A percentile compares a stretch with the other conserved stretches of the same genome.
phyloP scores from a whole-genome alignment of 2,113 vertebrate genomes.

The Sapayoa aenigma region DNA sequence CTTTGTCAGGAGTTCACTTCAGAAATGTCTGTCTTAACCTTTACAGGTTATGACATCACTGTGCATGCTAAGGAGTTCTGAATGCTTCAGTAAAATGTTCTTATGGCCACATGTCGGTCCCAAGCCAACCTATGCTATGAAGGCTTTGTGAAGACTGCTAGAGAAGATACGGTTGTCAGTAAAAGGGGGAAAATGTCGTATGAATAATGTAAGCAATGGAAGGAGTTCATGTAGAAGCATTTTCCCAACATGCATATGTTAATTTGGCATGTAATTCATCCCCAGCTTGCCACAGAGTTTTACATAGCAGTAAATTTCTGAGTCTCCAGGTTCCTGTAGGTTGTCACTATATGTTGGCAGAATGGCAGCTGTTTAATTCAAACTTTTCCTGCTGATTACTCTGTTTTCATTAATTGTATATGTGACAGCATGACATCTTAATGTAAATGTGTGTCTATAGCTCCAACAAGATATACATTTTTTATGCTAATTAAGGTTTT shows the following conservation, averaged over 20 bases:
- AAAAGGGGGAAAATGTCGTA: neutral
- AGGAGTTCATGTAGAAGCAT: neutral
- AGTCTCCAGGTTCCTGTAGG: neutral
- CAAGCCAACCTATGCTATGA: neutral
- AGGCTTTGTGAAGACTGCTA: neutral
- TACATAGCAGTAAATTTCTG: neutral
- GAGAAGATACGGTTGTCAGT: neutral
- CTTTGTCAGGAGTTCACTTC: neutral
- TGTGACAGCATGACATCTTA: neutral
- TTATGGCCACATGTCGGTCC: neutral
- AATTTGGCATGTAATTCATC: neutral
- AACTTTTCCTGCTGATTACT: neutral
- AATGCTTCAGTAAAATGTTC: neutral
- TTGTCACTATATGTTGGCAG: neutral
- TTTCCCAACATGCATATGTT: neutral
- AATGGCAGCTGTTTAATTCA: constrained; percentile 12
- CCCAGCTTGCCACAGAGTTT: neutral
- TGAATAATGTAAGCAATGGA: neutral
- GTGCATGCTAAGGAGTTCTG: neutral
- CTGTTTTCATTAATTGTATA: neutral
- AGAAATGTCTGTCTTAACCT: neutral
- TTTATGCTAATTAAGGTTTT: neutral
- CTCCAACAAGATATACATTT: neutral
- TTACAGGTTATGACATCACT: neutral
- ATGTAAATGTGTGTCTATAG: neutral